Percentiles rank a stretch among this genome's conserved stretches.
phyloP scores from a whole-genome alignment of 1,140 invertebrate genomes.

The Ceratina australensis region DNA sequence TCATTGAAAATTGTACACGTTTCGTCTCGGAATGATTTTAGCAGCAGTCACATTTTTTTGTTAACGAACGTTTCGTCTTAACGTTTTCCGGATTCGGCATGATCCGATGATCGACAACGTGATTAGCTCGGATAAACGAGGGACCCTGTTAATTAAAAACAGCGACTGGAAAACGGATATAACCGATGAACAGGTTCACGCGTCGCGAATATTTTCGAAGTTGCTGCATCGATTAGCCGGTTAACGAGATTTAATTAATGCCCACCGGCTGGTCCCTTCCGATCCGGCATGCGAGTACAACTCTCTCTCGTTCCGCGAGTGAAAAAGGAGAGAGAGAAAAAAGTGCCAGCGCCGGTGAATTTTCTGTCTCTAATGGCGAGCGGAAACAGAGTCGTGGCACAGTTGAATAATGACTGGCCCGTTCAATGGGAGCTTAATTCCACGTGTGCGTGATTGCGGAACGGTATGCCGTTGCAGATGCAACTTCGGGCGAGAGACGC shows the following conservation, averaged over 20 bases:
- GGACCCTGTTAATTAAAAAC: constrained; percentile 10
- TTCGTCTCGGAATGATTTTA: too few species aligned
- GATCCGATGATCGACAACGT: not conserved
- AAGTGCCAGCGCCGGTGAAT: constrained; percentile 7
- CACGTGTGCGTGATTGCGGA: constrained; percentile 37
- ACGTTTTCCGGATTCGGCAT: too few species aligned
- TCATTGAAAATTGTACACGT: too few species aligned
- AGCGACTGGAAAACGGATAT: not conserved
- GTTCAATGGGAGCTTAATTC: constrained; percentile 50
- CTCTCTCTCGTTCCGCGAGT: not conserved
- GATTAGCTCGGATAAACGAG: not conserved
- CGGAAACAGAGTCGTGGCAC: constrained; percentile 30
- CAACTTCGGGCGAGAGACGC: constrained; percentile 1
- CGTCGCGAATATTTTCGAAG: not conserved
- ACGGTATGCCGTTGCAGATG: constrained; percentile 28
- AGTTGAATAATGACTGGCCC: constrained; percentile 50
- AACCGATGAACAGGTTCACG: not conserved
- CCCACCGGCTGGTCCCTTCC: constrained; percentile 8
- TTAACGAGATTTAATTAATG: constrained; percentile 33
- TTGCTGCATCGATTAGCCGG: constrained; percentile 22
- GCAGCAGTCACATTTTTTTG: too few species aligned
- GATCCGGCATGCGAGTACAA: too few species aligned
- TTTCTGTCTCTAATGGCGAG: constrained; percentile 14
- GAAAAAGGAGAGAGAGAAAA: constrained; percentile 35
- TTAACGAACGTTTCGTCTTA: too few species aligned